These are phyloP conservation scores for Crotophaga sulcirostris DNA, from an alignment of 2,113 vertebrate species.

Conservation along the genomic window DNA sequence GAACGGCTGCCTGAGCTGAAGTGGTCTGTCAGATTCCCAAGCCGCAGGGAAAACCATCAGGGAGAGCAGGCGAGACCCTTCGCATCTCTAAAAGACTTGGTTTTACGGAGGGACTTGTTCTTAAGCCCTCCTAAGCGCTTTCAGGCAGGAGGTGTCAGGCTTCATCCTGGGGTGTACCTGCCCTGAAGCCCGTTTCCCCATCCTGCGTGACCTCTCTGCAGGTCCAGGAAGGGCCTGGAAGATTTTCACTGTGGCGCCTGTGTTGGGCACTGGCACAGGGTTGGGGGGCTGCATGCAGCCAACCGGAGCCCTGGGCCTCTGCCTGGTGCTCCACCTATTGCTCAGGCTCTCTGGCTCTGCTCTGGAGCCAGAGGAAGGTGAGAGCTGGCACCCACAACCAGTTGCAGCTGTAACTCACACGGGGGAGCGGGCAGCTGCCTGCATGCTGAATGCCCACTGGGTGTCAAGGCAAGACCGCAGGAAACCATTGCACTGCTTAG, in stretches of 20 bases:
- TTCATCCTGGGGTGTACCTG: neutral
- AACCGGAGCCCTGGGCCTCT: neutral
- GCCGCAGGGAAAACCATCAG: neutral
- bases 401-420: neutral
- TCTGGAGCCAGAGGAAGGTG: accelerated
- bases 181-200: neutral
- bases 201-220: neutral
- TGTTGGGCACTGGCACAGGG: accelerated
- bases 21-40: neutral
- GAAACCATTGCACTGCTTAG: neutral
- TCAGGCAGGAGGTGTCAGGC: neutral
- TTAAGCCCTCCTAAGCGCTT: neutral
- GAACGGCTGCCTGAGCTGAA: neutral
- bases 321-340: neutral
- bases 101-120: neutral
- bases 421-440: neutral
- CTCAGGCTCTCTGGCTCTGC: neutral
- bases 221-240: accelerated
- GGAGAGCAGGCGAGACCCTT: neutral
- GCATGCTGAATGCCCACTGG: neutral
- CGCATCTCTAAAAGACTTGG: neutral
- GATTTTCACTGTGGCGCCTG: accelerated
- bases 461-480: conserved; percentile 38
- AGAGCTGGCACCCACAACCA: neutral
- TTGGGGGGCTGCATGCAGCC: accelerated